Evolutionary conservation across 2,888 invertebrate genomes (phyloP).

Genomic region (Apantesis nais): DNA sequence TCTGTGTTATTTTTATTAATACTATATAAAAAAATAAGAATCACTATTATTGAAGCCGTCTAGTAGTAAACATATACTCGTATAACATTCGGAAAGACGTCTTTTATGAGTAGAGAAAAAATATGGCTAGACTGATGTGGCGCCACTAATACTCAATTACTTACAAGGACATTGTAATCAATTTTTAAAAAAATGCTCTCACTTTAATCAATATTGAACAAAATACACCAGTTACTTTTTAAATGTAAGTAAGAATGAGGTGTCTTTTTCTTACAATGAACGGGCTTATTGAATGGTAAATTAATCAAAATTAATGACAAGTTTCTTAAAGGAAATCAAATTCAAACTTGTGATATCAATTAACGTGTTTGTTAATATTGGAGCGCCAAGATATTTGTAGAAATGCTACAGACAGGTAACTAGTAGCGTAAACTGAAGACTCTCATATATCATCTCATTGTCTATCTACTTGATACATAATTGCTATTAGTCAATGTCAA

Average conservation of each 20-base stretch:
- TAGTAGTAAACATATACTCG: not conserved
- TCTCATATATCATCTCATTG: not conserved
- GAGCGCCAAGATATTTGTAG: not conserved
- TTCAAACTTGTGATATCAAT: not conserved
- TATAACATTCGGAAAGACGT: not conserved
- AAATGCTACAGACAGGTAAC: not conserved
- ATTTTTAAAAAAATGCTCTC: not conserved
- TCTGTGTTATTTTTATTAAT: too few species aligned
- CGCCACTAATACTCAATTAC: not conserved
- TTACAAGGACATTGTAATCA: not conserved
- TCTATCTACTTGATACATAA: not conserved
- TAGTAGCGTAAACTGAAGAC: not conserved
- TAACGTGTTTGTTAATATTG: not conserved
- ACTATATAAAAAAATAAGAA: too few species aligned
- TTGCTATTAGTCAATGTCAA: not conserved
- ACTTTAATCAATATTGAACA: not conserved
- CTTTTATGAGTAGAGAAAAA: not conserved
- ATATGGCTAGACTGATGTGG: not conserved
- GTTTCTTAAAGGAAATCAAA: not conserved
- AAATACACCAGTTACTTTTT: too few species aligned
- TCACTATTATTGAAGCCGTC: not conserved
- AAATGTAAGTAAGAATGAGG: too few species aligned
- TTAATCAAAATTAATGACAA: too few species aligned
- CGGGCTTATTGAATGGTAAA: too few species aligned
- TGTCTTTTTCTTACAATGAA: too few species aligned